Conservation (phyloP, 2,797 vertebrate genomes). For the Falco berigora region DNA sequence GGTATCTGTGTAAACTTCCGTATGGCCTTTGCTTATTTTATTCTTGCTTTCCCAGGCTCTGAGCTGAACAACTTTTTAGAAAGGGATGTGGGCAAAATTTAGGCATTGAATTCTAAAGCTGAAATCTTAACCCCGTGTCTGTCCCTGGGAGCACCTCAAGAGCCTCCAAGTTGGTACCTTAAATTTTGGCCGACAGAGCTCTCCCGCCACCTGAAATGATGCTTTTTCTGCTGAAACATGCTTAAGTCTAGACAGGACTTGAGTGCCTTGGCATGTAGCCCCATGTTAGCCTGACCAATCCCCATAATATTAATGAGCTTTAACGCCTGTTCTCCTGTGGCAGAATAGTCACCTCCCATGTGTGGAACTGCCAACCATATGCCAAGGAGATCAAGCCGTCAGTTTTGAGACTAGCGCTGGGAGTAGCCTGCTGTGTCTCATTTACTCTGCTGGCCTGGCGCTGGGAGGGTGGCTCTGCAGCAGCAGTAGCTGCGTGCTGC, state of each 20-base stretch:
- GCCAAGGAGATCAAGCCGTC: background rate
- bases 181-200: background rate
- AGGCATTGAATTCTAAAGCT: background rate
- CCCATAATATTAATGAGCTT: background rate
- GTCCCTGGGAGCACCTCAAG: background rate
- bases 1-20: background rate
- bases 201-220: background rate
- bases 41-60: background rate
- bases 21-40: background rate
- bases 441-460: background rate
- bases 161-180: background rate
- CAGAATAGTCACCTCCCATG: background rate
- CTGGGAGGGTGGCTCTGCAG: background rate
- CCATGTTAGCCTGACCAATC: background rate
- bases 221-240: background rate
- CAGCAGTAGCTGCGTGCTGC: background rate
- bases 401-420: background rate
- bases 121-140: background rate
- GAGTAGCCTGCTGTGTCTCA: background rate
- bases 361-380: background rate
- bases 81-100: background rate
- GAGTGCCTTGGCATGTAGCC: background rate
- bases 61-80: background rate
- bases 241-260: background rate
- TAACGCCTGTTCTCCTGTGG: background rate